Evolutionary conservation across 2,113 vertebrate genomes (phyloP).

Genomic region (Prinia subflava): DNA sequence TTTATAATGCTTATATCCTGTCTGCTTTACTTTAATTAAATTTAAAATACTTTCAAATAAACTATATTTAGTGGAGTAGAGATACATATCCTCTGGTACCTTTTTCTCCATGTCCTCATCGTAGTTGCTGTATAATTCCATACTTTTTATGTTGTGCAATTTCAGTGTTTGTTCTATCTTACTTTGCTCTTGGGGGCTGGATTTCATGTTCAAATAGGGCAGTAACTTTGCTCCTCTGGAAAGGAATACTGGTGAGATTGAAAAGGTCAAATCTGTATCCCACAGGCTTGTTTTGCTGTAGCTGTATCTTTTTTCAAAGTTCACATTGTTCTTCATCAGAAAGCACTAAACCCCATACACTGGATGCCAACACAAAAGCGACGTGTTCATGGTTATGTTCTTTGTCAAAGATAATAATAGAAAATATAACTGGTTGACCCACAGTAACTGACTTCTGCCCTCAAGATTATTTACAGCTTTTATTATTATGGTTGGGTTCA

Average conservation of each 20-base stretch:
- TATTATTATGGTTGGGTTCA: neutral
- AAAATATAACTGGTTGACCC: neutral
- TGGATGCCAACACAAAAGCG: neutral
- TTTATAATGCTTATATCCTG: conserved; percentile 76
- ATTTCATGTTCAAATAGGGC: neutral
- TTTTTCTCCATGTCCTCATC: conserved; percentile 47
- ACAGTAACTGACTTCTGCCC: neutral
- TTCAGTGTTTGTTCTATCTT: neutral
- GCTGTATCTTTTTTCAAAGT: neutral
- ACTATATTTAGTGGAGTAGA: conserved; percentile 64
- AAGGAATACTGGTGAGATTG: neutral
- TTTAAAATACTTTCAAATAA: conserved; percentile 75
- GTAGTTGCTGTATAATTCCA: conserved; percentile 30
- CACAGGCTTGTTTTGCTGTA: neutral
- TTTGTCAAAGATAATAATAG: neutral
- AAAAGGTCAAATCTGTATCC: neutral
- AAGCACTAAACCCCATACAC: neutral
- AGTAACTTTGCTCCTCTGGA: neutral
- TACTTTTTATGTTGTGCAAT: neutral
- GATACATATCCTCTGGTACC: conserved; percentile 54
- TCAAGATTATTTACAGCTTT: neutral
- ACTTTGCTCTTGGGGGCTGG: neutral
- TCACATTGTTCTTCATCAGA: neutral
- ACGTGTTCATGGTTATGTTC: neutral
- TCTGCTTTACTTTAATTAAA: conserved; percentile 73